Evolutionary conservation across 2,888 invertebrate genomes (phyloP), one percentile per base, ranked within the genome.

Genomic region (Drosophila imparisetae): DNA sequence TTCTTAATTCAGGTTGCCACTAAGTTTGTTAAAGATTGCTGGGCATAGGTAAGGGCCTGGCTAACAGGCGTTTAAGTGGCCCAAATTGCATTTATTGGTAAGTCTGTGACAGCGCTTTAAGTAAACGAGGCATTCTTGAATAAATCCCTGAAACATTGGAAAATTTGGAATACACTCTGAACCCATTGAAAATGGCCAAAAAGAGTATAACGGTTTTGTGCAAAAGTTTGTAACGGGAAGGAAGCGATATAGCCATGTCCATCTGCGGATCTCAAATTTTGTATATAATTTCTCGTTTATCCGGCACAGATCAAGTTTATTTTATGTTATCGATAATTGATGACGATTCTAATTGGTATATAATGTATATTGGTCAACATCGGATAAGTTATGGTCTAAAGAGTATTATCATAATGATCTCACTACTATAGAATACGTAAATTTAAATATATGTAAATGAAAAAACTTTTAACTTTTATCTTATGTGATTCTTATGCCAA

Each of bases 1-100:
- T 62, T 61, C 66, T 62, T 50, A 61, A 48, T 58, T n/a, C 50
- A 48, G 50, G 21, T 42, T 54, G 34, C 40, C 32, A 34, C 10
- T 40, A 52, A 29, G 54, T 54, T 45, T 29, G 38, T 58, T 45
- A 42, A 32, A 30, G 36, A 38, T 30, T 48, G 49, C 11, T 13
- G 8, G 27, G 48, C 38, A 52, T 48, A 18, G 55, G 45, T 48
- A 48, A 7, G 36, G 40, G 7, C 8, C 13, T 24, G 53, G 53
- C 36, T n/a, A 55, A 55, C 55, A 7, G 29, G 40, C 38, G 38
- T 11, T 38, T 38, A 55, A 57, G 40, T 57, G 40, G 40, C 57
- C 21, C 21, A 57, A 57, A 57, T 42, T 57, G 57, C 40, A 57
- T 40, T 57, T 57, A 57, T 57, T 24, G 30, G 15, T 21, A 15